These are phyloP conservation scores for Parazoanthus darwini DNA, from an alignment of 92 coral and sea anemone species.

Conservation along the genomic window DNA sequence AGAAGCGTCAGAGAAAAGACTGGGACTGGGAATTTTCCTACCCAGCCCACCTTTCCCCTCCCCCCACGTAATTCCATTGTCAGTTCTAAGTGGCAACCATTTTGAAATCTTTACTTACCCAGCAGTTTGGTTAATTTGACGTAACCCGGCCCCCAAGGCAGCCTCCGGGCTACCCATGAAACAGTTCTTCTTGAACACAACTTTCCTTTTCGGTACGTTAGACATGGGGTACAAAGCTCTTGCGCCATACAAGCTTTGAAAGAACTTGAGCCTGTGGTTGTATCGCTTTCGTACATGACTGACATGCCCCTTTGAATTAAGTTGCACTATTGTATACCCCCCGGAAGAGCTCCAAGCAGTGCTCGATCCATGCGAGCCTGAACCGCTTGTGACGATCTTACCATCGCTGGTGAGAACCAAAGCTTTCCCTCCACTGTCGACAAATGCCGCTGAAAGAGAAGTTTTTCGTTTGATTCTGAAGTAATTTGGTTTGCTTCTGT, in stretches of 20 bases:
- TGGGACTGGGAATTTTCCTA: too few relatives aligned
- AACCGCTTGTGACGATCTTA: constrained; percentile 53
- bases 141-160: constrained; percentile 20
- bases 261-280: background rate
- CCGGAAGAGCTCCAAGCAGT: background rate
- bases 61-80: background rate
- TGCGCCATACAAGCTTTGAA: constrained; percentile 29
- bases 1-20: too few relatives aligned
- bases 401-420: constrained; percentile 73
- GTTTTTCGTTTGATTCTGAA: background rate
- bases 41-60: too few relatives aligned
- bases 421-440: constrained; percentile 72
- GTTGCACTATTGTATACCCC: constrained; percentile 16
- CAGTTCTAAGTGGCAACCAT: too few relatives aligned
- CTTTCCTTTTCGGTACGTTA: background rate
- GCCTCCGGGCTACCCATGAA: constrained; percentile 31
- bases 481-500: background rate
- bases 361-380: constrained; percentile 56
- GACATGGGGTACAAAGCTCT: constrained; percentile 32
- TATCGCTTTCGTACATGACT: background rate
- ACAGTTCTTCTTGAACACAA: constrained; percentile 20
- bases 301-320: constrained; percentile 1
- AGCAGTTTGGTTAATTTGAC: constrained; percentile 2
- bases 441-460: constrained; percentile 54
- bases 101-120: background rate